phyloP scores from a whole-genome alignment of 2,113 vertebrate species.

The Lipophrys pholis region DNA sequence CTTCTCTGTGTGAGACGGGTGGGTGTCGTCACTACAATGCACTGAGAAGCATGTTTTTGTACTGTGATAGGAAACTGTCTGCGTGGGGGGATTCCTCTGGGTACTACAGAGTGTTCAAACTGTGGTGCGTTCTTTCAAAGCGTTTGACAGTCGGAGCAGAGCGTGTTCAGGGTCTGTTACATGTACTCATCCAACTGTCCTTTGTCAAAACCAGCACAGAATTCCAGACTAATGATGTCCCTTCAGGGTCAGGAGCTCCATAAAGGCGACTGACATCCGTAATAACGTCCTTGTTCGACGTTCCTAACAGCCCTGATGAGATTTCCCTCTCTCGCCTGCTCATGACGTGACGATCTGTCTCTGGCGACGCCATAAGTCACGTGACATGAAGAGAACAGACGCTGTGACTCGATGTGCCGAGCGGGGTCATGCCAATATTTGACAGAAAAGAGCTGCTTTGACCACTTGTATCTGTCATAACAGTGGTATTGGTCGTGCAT shows the following conservation, averaged over 20 bases:
- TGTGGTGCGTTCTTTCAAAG: too few species aligned
- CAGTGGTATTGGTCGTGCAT: slow-evolving; percentile 19
- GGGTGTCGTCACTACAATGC: too few species aligned
- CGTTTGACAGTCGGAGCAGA: too few species aligned
- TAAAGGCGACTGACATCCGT: slow-evolving; percentile 31
- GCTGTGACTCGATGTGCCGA: not conserved
- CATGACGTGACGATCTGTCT: slow-evolving; percentile 4
- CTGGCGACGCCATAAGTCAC: slow-evolving; percentile 5
- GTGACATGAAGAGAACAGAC: not conserved
- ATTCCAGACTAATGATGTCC: slow-evolving; percentile 29
- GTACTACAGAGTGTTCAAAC: too few species aligned
- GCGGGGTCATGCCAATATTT: slow-evolving; percentile 12
- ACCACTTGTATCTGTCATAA: slow-evolving; percentile 32
- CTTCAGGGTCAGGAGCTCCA: slow-evolving; percentile 25
- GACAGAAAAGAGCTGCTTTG: slow-evolving; percentile 11
- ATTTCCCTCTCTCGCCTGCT: slow-evolving; percentile 21
- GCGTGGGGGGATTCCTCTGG: too few species aligned
- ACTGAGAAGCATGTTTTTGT: too few species aligned
- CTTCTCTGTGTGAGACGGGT: too few species aligned
- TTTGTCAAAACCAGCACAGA: not conserved
- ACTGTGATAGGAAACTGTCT: too few species aligned
- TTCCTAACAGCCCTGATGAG: slow-evolving; percentile 39
- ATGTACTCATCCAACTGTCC: slow-evolving; percentile 1
- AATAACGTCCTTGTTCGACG: slow-evolving; percentile 28
- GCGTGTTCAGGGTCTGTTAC: too few species aligned